Conservation (phyloP, 2,797 vertebrate species). For the Sus cebifrons region DNA sequence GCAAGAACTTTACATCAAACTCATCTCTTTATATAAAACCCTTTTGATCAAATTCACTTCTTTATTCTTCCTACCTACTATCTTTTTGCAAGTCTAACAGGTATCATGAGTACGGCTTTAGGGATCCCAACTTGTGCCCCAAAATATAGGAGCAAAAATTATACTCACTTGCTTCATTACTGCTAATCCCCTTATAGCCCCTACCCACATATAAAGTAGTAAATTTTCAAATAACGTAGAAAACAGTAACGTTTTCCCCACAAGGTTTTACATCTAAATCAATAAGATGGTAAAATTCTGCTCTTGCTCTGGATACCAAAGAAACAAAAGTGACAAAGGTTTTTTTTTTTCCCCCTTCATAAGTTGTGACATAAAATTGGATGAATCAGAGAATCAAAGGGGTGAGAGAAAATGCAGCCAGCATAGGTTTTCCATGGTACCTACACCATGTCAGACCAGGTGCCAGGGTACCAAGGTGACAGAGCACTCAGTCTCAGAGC, state of each 20-base stretch:
- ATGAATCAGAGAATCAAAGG: not conserved
- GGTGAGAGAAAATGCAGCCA: not conserved
- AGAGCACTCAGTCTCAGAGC: not conserved
- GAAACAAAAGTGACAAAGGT: not conserved
- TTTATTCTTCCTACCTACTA: not conserved
- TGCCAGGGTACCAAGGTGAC: not conserved
- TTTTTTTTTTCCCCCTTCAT: not conserved
- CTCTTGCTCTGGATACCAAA: not conserved
- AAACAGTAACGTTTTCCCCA: not conserved
- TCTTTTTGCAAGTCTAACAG: not conserved
- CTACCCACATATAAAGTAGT: not conserved
- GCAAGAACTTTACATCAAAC: slow-evolving; percentile 10
- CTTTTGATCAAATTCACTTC: not conserved
- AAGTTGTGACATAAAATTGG: not conserved
- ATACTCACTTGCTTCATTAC: not conserved
- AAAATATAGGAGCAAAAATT: not conserved
- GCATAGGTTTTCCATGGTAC: not conserved
- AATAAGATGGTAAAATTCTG: not conserved
- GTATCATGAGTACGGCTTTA: not conserved
- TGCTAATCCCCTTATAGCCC: not conserved
- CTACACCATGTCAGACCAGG: not conserved
- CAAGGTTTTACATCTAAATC: not conserved
- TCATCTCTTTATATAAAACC: not conserved
- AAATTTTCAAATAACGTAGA: not conserved
- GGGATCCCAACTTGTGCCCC: not conserved